Evolutionary conservation across 2,113 vertebrate species (phyloP), one percentile per base, ranked within the genome.

Genomic region (Brienomyrus longianalis): DNA sequence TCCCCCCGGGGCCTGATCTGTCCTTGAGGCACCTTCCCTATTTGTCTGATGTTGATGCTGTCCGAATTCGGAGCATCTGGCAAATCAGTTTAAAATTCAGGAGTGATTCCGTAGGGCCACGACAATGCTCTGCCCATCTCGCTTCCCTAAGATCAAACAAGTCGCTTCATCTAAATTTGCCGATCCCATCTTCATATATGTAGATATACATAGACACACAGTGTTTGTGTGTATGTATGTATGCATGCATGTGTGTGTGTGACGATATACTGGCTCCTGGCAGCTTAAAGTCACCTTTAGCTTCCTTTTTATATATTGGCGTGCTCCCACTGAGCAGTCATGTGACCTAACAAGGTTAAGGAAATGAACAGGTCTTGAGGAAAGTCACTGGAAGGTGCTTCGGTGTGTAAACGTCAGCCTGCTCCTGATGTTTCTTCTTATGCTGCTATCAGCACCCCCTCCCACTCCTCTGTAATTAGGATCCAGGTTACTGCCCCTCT

Each of bases 391-490:
- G n/a, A 77, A 74, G 88, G 56, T 77, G 51, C 56, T 89, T 90
- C 54, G 43, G 35, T 27, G 3, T 15, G 27, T 56, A 27, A 62
- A n/a, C 77, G 11, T 13, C 77, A 62, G 70, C 45, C 74, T 91
- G 91, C 92, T 86, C 90, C 91, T 91, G 93, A 90, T 95, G 89
- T 94, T 90, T 89, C 89, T 83, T n/a, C 86, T 87, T 91, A 91
- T 90, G 92, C 88, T 93, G 93, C 95, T 95, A 96, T 95, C 94
- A 95, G 74, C 1, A 0, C 74, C 93, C 90, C 91, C 93, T 94
- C 94, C 94, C 91, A 93, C 92, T 91, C 90, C 86, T 84, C 90
- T 94, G 93, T 95, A 96, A 96, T 95, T 94, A 96, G 91, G 93
- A 90, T 92, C 90, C 90, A 19, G 21, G 15, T 47, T 31, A 9